Evolutionary conservation across 2,888 invertebrate genomes (phyloP).

Genomic region (Thecocarcelia acutangulata): DNA sequence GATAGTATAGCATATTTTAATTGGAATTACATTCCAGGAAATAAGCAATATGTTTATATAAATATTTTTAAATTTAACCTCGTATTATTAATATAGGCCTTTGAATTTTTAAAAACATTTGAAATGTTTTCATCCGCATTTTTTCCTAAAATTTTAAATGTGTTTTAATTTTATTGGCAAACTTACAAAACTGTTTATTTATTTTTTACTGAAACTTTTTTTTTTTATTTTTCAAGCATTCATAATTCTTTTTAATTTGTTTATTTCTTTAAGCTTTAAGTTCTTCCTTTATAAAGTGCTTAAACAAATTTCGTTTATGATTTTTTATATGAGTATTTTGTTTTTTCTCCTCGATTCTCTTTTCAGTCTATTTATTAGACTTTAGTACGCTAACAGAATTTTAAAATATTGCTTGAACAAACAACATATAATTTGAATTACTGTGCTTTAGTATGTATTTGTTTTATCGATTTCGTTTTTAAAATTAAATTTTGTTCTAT

Average conservation of each 20-base stretch:
- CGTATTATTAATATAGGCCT: too few relatives aligned
- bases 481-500: too few relatives aligned
- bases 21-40: too few relatives aligned
- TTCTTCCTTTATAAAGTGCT: background rate
- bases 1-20: too few relatives aligned
- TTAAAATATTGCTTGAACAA: slow-evolving; percentile 46
- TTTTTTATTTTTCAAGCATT: slow-evolving; percentile 11
- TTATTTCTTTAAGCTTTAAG: background rate
- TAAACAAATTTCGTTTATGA: slow-evolving; percentile 1
- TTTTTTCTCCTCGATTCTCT: slow-evolving; percentile 30
- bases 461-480: slow-evolving; percentile 12
- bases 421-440: slow-evolving; percentile 13
- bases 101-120: too few relatives aligned
- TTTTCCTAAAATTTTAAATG: too few relatives aligned
- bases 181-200: background rate
- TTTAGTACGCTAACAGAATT: slow-evolving; percentile 60
- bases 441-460: slow-evolving; percentile 30
- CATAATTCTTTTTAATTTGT: background rate
- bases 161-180: slow-evolving; percentile 5
- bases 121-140: too few relatives aligned
- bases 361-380: slow-evolving; percentile 61
- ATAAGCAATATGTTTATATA: too few relatives aligned
- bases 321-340: slow-evolving; percentile 33
- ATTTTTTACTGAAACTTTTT: background rate
- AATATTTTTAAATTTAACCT: too few relatives aligned